These are phyloP conservation scores for Momotus momota DNA, from an alignment of 2,797 vertebrate genomes.

Conservation along the genomic window DNA sequence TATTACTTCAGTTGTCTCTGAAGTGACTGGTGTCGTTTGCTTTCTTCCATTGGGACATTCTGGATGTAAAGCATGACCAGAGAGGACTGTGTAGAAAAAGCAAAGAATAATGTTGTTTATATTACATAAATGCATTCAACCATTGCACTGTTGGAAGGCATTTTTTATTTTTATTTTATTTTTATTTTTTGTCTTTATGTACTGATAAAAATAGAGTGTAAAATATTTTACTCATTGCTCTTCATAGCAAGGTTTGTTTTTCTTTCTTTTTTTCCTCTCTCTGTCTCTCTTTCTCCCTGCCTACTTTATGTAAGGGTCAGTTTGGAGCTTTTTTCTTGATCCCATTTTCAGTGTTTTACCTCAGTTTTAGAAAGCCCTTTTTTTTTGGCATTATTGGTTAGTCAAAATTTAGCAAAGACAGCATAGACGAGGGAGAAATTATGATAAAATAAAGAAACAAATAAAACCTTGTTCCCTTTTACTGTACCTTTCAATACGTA, in stretches of 20 bases:
- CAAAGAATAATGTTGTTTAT: constrained; percentile 79
- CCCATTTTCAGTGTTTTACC: constrained; percentile 15
- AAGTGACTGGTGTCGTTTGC: constrained; percentile 85
- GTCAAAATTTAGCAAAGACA: constrained; percentile 37
- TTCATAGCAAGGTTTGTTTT: constrained; percentile 70
- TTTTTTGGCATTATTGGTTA: constrained; percentile 36
- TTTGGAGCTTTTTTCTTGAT: neutral
- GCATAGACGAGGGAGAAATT: neutral
- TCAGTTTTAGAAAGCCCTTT: constrained; percentile 45
- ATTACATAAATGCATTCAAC: constrained; percentile 85
- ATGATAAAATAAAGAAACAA: constrained; percentile 11
- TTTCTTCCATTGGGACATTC: constrained; percentile 81
- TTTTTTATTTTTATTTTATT: constrained; percentile 76
- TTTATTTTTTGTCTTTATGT: constrained; percentile 75
- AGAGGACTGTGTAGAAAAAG: constrained; percentile 81
- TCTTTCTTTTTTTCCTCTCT: neutral
- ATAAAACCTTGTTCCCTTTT: constrained; percentile 32
- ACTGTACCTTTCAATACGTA: constrained; percentile 42
- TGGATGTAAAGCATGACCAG: constrained; percentile 80
- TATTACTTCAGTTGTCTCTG: constrained; percentile 89
- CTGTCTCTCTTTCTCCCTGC: neutral
- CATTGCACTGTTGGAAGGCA: constrained; percentile 82
- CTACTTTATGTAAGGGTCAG: neutral
- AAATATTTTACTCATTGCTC: constrained; percentile 83
- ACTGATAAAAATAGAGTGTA: constrained; percentile 84